Evolutionary conservation across 2,113 vertebrate genomes (phyloP), one percentile per base, ranked within the genome.

Genomic region (Carlito syrichta): DNA sequence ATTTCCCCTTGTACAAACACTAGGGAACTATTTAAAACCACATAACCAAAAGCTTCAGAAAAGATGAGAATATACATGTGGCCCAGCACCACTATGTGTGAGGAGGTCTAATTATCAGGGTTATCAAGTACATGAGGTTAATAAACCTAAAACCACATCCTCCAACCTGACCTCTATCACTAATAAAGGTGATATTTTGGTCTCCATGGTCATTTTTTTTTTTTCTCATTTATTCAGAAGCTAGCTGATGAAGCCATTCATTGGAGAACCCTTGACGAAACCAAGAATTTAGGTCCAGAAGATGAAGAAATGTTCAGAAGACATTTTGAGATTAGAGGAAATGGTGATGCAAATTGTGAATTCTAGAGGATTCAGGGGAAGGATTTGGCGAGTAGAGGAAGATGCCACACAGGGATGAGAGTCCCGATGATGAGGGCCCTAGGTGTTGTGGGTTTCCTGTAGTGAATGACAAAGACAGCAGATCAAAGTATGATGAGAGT

Each of bases 231-330:
- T 77, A 79, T 82, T 91, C 66, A 73, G 38, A 96, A 82, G 78
- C 27, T 91, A 83, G 12, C n/a, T 93, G 32, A 58, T 19, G 8
- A 90, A 74, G 56, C 25, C n/a, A 58, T 86, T 96, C 56, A 63
- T 11, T 62, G 52, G 50, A 87, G 81, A 78, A 13, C 20, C 38
- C 35, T 63, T 52, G 45, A 87, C 79, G 11, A 74, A 58, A 6
- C 45, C 52, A 81, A 77, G 43, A 86, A 82, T 68, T 83, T 94
- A 91, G 68, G n/a, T 60, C 79, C 94, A 92, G 66, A 63, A 56
- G 56, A 77, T 8, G 25, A 68, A 56, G 30, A 45, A 56, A 89
- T 62, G 40, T 52, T 63, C 22, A 63, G 13, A 76, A 81, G 86
- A 92, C 32, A 52, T 63, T 81, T 81, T 69, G 76, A 88, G 45